Evolutionary conservation across 2,888 invertebrate genomes (phyloP).

Genomic region (Stratiomys singularior): DNA sequence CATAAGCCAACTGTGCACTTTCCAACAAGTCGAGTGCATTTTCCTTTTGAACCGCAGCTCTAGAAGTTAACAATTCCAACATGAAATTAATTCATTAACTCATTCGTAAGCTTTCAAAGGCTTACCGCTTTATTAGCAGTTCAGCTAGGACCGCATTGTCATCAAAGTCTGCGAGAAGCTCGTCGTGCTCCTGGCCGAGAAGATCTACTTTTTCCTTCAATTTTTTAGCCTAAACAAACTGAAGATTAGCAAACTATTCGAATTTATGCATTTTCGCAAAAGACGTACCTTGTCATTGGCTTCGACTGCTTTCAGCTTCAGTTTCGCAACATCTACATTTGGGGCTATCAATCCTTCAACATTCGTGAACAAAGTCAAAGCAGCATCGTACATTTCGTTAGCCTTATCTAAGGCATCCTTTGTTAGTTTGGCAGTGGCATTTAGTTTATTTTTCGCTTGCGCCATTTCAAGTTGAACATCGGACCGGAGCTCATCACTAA

Average conservation of each 20-base stretch:
- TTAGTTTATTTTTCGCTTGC: constrained; percentile 76
- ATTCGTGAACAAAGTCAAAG: constrained; percentile 81
- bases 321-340: constrained; percentile 75
- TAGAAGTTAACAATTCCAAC: constrained; percentile 60
- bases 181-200: constrained; percentile 64
- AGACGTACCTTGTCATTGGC: constrained; percentile 74
- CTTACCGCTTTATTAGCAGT: constrained; percentile 70
- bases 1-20: constrained; percentile 79
- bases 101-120: no score
- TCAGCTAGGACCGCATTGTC: constrained; percentile 74
- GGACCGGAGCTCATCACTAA: constrained; percentile 73
- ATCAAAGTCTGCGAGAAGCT: constrained; percentile 72
- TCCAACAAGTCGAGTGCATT: constrained; percentile 82
- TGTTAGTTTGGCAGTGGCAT: constrained; percentile 76
- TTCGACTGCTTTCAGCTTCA: constrained; percentile 73
- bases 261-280: not conserved
- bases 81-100: not conserved
- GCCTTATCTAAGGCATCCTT: constrained; percentile 80
- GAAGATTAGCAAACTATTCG: no score
- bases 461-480: constrained; percentile 74
- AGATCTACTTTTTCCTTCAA: constrained; percentile 59
- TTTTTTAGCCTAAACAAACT: constrained; percentile 56
- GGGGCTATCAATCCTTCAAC: constrained; percentile 84
- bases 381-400: constrained; percentile 81
- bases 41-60: constrained; percentile 77